Conservation (phyloP, 2,113 vertebrate species). For the Gracilinanus agilis region DNA sequence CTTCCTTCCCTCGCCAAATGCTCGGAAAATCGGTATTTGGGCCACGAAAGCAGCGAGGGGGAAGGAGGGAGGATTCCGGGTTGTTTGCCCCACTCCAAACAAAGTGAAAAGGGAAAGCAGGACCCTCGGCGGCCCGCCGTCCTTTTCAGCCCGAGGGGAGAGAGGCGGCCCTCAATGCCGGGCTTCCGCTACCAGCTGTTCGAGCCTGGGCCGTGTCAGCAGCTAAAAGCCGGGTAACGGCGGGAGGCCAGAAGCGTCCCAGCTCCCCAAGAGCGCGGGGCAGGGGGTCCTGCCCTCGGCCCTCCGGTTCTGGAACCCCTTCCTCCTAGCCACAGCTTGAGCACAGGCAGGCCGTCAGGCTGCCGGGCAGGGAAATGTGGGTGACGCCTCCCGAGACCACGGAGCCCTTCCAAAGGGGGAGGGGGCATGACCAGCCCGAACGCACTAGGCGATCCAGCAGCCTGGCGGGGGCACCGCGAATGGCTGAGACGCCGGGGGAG, state of each 20-base stretch:
- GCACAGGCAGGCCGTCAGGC: not conserved
- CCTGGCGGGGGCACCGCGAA: not conserved
- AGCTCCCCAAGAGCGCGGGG: not conserved
- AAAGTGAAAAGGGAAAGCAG: not conserved
- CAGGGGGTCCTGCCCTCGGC: too few relatives aligned
- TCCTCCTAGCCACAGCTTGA: not conserved
- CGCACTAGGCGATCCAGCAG: not conserved
- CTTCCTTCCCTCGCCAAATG: not conserved
- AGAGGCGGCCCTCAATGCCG: too few relatives aligned
- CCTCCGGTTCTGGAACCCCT: not conserved
- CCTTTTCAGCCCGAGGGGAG: too few relatives aligned
- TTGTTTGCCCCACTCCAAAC: not conserved
- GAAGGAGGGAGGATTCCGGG: not conserved
- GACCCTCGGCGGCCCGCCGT: not conserved
- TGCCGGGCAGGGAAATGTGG: not conserved
- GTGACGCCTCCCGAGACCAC: not conserved
- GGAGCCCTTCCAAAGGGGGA: not conserved
- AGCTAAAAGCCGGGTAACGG: not conserved
- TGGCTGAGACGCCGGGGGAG: rapidly evolving
- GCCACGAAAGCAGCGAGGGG: not conserved
- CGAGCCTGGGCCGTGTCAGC: not conserved
- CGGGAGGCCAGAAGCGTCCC: too few relatives aligned
- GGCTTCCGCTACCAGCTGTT: not conserved
- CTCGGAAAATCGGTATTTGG: not conserved
- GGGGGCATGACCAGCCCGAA: not conserved